Evolutionary conservation across 1,140 invertebrate species (phyloP).

Genomic region (Drosophila kanapiae): DNA sequence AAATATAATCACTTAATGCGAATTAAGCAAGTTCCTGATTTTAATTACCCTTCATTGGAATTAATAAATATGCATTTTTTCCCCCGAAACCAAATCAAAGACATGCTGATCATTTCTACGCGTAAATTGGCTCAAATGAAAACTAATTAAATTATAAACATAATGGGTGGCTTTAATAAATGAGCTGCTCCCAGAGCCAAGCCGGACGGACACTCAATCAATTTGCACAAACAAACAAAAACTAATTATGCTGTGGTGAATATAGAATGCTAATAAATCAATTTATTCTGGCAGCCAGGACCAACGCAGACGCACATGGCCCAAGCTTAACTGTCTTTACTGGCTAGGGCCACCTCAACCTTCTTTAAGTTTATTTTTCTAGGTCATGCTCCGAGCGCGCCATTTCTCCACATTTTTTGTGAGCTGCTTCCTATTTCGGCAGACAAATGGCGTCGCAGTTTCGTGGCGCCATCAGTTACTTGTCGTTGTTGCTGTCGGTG

Average conservation of each 20-base stretch:
- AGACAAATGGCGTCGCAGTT: constrained; percentile 78
- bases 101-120: constrained; percentile 6
- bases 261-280: constrained; percentile 73
- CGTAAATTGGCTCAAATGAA: constrained; percentile 50
- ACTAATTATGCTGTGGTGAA: constrained; percentile 67
- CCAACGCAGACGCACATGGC: constrained; percentile 48
- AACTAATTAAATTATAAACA: constrained; percentile 68
- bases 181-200: constrained; percentile 37
- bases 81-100: constrained; percentile 20
- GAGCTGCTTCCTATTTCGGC: constrained; percentile 57
- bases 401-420: constrained; percentile 43
- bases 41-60: constrained; percentile 24
- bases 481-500: constrained; percentile 17
- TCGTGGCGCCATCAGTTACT: constrained; percentile 62
- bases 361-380: constrained; percentile 54
- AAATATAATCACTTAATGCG: constrained; percentile 28
- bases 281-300: constrained; percentile 48
- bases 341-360: constrained; percentile 4
- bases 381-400: constrained; percentile 55
- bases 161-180: constrained; percentile 44
- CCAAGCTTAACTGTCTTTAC: constrained; percentile 6
- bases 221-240: constrained; percentile 58
- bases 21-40: background rate
- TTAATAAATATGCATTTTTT: constrained; percentile 30
- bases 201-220: constrained; percentile 61